Conservation (phyloP, 2,113 vertebrate genomes). For the Recurvirostra avosetta region DNA sequence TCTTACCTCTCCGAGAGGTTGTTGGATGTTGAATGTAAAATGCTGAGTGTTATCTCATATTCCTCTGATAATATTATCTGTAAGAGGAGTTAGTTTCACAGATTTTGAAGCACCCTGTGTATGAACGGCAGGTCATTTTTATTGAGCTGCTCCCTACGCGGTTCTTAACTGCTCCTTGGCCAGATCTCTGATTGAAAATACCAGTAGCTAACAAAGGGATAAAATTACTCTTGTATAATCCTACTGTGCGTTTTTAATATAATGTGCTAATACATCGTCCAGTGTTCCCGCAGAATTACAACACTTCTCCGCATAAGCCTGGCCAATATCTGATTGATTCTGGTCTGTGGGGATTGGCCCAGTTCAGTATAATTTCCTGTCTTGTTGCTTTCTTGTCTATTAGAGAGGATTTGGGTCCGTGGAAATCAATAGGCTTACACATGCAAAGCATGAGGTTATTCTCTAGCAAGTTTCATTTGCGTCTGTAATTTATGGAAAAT, state of each 20-base stretch:
- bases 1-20: neutral
- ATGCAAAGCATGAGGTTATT: slow-evolving; percentile 25
- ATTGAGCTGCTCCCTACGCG: neutral
- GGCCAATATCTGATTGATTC: slow-evolving; percentile 40
- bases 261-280: slow-evolving; percentile 17
- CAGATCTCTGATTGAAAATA: slow-evolving; percentile 17
- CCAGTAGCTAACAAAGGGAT: slow-evolving; percentile 23
- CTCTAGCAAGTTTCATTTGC: slow-evolving; percentile 30
- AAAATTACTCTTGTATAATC: slow-evolving; percentile 37
- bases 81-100: neutral
- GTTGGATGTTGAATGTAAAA: neutral
- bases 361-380: slow-evolving; percentile 58
- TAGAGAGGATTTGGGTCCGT: slow-evolving; percentile 30
- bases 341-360: slow-evolving; percentile 1
- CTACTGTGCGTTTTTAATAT: slow-evolving; percentile 28
- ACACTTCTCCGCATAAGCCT: neutral
- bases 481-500: slow-evolving; percentile 30
- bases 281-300: slow-evolving; percentile 23
- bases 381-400: slow-evolving; percentile 51
- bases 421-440: slow-evolving; percentile 38
- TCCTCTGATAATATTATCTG: neutral
- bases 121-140: slow-evolving; percentile 22
- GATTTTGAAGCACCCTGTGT: neutral
- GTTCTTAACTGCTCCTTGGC: neutral
- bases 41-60: neutral